Base-by-base conservation (phyloP, 2,888 invertebrate genomes). In the Megalurothrips usitatus region DNA sequence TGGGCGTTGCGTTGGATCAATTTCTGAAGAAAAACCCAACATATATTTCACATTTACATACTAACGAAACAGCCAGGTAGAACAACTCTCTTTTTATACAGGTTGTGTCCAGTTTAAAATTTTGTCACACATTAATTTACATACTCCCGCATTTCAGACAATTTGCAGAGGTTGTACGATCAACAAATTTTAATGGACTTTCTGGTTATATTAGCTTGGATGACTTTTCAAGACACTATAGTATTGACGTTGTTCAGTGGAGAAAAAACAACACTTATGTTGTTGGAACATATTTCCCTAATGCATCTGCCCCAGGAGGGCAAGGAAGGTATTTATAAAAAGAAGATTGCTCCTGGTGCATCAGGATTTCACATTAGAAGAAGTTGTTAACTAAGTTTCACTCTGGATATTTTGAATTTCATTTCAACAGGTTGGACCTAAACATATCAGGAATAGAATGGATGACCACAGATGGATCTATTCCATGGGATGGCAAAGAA, bases 121-220 rank as follows among this genome's bases (percentile, higher is more conserved):
- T 58, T 23, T 47, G 43, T 2, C 10, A 34, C 23, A 48, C 52
- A 63, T 78, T 80, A 6, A 82, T 19, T 78, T 81, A 47, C 80
- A 43, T 81, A 49, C 6, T 78, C 82, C 26, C 79, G 68, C 81
- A 10, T 80, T 87, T 81, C 85, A 92, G 92, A 83, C 88, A 90
- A 82, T 89, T 93, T 79, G 91, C 92, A 2, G 87, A 91, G 23
- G 87, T 92, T 19, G 89, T 94, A 58, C 90, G 91, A 84, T 87
- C 90, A 82, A 92, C 92, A 0, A 91, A 93, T 84, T 94, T 94
- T 85, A 86, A 90, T 80, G 95, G 95, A 4, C 92, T 94, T 0
- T 93, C 94, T 0, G 94, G 94, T 0, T 88, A 90, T 82, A 92
- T 94, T 9, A 90, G 90, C 83, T 94, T 94, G 85, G 87, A 89